Evolutionary conservation across 2,797 vertebrate genomes (phyloP).

Genomic region (Numenius phaeopus): DNA sequence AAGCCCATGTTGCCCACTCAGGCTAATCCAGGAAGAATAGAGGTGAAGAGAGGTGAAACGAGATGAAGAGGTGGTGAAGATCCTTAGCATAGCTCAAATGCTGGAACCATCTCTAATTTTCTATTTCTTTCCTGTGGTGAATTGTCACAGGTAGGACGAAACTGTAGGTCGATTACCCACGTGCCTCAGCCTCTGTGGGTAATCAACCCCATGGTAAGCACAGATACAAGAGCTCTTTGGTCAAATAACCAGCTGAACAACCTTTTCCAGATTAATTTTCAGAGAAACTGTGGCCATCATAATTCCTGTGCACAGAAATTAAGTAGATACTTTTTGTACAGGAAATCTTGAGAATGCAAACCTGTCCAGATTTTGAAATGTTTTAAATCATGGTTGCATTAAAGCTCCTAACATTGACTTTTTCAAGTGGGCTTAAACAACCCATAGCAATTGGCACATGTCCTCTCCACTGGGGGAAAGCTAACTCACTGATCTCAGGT

Average conservation of each 20-base stretch:
- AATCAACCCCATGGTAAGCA: neutral
- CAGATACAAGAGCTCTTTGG: neutral
- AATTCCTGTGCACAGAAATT: neutral
- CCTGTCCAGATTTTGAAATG: neutral
- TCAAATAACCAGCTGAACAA: neutral
- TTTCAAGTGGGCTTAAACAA: neutral
- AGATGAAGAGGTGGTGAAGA: neutral
- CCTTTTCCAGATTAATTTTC: neutral
- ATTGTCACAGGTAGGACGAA: neutral
- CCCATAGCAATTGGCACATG: neutral
- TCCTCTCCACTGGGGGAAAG: neutral
- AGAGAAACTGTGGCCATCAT: neutral
- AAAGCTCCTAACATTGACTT: neutral
- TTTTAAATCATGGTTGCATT: neutral
- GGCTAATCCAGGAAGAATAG: neutral
- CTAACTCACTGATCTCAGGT: neutral
- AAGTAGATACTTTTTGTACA: neutral
- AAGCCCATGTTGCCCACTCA: neutral
- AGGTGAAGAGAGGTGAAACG: neutral
- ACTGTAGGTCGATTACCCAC: no score
- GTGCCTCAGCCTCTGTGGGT: accelerated
- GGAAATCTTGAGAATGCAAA: neutral
- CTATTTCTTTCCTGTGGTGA: neutral
- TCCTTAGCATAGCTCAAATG: neutral
- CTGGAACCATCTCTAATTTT: neutral